These are phyloP conservation scores for Brachionus rotundiformis DNA, from an alignment of 1,140 invertebrate genomes.

Conservation along the genomic window DNA sequence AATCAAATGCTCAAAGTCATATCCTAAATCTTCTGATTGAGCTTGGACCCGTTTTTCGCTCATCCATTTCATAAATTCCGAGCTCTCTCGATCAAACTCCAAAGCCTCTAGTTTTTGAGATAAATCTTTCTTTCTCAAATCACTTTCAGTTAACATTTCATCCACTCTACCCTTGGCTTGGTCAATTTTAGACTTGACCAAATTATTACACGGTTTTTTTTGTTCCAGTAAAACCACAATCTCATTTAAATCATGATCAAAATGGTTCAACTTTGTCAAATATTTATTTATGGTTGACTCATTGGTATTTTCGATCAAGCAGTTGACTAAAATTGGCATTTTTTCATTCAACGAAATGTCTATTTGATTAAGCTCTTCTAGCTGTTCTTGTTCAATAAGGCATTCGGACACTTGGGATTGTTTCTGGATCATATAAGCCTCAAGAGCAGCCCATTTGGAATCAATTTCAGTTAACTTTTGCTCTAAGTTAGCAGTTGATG, in stretches of 20 bases:
- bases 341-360: constrained; percentile 4
- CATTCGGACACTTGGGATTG: not conserved
- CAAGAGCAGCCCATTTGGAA: not conserved
- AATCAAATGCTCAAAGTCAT: constrained; percentile 46
- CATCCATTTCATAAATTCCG: constrained; percentile 32
- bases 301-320: not conserved
- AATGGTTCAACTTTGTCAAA: too few relatives aligned
- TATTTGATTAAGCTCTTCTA: constrained; percentile 46
- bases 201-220: too few relatives aligned
- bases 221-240: too few relatives aligned
- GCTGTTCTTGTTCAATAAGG: constrained; percentile 36
- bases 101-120: not conserved
- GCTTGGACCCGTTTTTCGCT: constrained; percentile 24
- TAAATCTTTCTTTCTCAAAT: not conserved
- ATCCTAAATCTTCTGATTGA: constrained; percentile 44
- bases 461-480: not conserved
- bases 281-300: not conserved
- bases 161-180: not conserved
- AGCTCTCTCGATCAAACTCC: constrained; percentile 29
- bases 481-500: not conserved
- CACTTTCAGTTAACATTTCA: constrained; percentile 3
- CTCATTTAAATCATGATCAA: too few relatives aligned
- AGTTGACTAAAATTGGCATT: too few relatives aligned
- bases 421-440: not conserved
- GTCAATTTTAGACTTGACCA: not conserved